Evolutionary conservation across 2,888 invertebrate species (phyloP).

Genomic region (Isotomurus palustris): DNA sequence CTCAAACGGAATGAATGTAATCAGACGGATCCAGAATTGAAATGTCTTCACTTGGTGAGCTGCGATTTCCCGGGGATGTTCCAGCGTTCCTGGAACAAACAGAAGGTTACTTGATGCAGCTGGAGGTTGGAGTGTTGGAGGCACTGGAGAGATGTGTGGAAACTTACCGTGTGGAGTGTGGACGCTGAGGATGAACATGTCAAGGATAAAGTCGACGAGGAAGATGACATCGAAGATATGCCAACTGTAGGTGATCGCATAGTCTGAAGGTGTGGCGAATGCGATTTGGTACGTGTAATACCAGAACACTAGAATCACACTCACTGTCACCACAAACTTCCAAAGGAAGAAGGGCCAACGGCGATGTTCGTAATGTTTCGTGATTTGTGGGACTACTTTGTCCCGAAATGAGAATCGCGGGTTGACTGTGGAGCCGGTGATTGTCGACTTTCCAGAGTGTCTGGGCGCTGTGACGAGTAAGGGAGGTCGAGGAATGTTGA

Average conservation of each 20-base stretch:
- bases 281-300: slow-evolving; percentile 40
- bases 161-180: too few species aligned
- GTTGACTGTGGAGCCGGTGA: too few species aligned
- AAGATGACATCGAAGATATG: slow-evolving; percentile 37
- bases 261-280: slow-evolving; percentile 21
- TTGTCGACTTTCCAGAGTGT: background rate
- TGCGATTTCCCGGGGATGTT: slow-evolving; percentile 30
- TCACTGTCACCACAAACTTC: background rate
- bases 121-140: background rate
- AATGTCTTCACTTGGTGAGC: slow-evolving; percentile 23
- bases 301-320: slow-evolving; percentile 25
- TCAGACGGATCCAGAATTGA: slow-evolving; percentile 30
- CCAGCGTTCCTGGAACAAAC: slow-evolving; percentile 33
- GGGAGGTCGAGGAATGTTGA: slow-evolving; percentile 38
- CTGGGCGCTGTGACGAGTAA: slow-evolving; percentile 28
- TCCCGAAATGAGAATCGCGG: background rate
- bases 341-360: background rate
- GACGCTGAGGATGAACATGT: slow-evolving; percentile 39
- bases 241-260: too few species aligned
- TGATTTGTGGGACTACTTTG: background rate
- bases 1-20: slow-evolving; percentile 39
- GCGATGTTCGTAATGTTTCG: background rate
- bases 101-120: background rate
- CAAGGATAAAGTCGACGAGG: slow-evolving; percentile 28
- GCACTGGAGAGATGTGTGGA: background rate